Evolutionary conservation across 2,888 invertebrate genomes (phyloP).

Genomic region (Sepioteuthis lessoniana): DNA sequence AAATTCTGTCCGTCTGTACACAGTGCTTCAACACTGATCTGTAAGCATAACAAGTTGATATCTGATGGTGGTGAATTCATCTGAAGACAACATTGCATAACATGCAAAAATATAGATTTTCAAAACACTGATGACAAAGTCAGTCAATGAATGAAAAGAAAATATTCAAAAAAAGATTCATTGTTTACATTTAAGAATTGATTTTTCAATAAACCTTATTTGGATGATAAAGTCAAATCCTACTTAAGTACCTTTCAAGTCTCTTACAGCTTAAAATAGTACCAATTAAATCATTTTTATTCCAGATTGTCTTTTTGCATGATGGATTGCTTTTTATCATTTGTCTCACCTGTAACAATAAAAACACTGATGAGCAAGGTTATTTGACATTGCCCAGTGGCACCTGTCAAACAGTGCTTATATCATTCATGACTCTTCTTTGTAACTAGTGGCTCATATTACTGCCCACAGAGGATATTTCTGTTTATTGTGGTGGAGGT

Average conservation of each 20-base stretch:
- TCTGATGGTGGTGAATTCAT: background rate
- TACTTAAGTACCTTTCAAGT: background rate
- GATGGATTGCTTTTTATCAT: background rate
- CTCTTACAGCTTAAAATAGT: background rate
- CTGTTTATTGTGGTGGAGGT: too few relatives aligned
- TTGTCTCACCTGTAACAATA: background rate
- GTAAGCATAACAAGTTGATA: background rate
- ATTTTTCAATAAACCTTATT: background rate
- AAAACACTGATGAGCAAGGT: background rate
- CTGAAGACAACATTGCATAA: background rate
- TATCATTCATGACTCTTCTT: too few relatives aligned
- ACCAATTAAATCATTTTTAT: background rate
- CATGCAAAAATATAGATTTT: conserved; percentile 13
- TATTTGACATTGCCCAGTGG: background rate
- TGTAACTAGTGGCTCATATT: too few relatives aligned
- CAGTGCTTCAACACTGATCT: background rate
- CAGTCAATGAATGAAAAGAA: background rate
- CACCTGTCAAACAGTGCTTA: too few relatives aligned
- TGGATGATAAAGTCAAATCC: background rate
- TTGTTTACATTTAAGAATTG: background rate
- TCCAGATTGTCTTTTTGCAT: background rate
- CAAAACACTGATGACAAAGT: background rate
- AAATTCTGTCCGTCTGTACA: background rate
- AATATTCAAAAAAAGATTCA: background rate
- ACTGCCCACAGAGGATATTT: too few relatives aligned